Base-by-base conservation (phyloP, 1,140 invertebrate species). In the Agrypnia vestita region DNA sequence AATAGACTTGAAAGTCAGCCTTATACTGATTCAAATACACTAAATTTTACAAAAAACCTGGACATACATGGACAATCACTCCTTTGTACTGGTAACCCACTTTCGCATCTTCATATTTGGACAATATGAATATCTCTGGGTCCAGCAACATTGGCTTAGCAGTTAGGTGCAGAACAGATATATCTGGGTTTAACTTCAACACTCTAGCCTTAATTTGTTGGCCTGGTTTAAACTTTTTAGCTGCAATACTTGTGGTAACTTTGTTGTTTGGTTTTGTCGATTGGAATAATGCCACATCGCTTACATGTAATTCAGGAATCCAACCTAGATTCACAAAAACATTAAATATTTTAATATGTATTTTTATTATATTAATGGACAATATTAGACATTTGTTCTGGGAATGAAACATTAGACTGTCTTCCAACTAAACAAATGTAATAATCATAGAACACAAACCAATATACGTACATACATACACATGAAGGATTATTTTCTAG, bases 111-210 rank as follows among this genome's bases (percentile, higher is more conserved):
- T 89, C 77, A 53, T 90, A 85, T 7, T 86, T 85, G 0, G 76
- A 85, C 0, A 94, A 84, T 43, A 91, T 84, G 19, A 90, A 88
- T 0, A 90, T 79, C 1, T 91, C 84, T 0, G 86, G 86, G 0
- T 91, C 86, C 56, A 92, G 81, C 13, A 94, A 85, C 0, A 90
- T 90, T 25, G 91, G 88, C 84, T 92, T 93, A 21, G 91, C 78
- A 0, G 92, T 94, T 4, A 93, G 88, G 79, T 89, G 88, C 51
- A 90, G 84, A 7, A 84, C 85, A 3, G 87, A 87, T 1, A 86
- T 86, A 0, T 83, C 83, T 1, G 80, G 59, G 78, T 90, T 87
- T 3, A 89, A 79, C 0, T 83, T 82, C 10, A 93, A 83, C 1
- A 94, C 91, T 51, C 91, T 90, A 0, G 90, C 91, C 44, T 85